Evolutionary conservation across 2,888 invertebrate genomes (phyloP), one percentile per base, ranked within the genome.

Genomic region (Ramazzottius varieornatus): DNA sequence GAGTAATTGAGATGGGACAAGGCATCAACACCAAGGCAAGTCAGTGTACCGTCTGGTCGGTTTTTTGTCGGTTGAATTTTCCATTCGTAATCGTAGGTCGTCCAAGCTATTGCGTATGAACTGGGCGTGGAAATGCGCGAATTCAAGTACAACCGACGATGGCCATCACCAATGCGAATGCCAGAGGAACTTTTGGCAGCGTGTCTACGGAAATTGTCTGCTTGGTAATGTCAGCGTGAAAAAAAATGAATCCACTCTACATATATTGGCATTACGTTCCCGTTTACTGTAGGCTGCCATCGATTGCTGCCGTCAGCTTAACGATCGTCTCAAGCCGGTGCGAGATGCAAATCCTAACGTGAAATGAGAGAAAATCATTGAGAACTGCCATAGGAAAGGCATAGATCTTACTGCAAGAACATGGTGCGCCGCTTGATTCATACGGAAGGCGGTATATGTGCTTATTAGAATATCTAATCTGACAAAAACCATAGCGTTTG

Each of bases 11-110:
- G 70, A 72, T 74, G 70, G 89, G 89, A 0, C 89, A 89, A 77
- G 88, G 88, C 13, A 80, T 86, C 63, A 84, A 87, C 69, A 86
- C 86, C 0, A 87, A 86, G 79, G 80, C 80, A 54, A 29, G 40
- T n/a, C n/a, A n/a, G n/a, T n/a, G n/a, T n/a, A n/a, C n/a, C n/a
- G n/a, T n/a, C n/a, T n/a, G n/a, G n/a, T n/a, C n/a, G n/a, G n/a
- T n/a, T n/a, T n/a, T n/a, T n/a, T n/a, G n/a, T n/a, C n/a, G n/a
- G n/a, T n/a, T n/a, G n/a, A n/a, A n/a, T n/a, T n/a, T 40, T 40
- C 40, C 8, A 40, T 40, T 40, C 40, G 20, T 40, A 20, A 40
- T 40, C 24, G 8, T 29, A 54, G 54, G 54, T 54, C 65, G 32
- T 33, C 29, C 65, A 63, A 65, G 73, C 72, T 32, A 72, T 71